Evolutionary conservation across 2,797 vertebrate genomes (phyloP).

Genomic region (Chlorospingus semifuscus): DNA sequence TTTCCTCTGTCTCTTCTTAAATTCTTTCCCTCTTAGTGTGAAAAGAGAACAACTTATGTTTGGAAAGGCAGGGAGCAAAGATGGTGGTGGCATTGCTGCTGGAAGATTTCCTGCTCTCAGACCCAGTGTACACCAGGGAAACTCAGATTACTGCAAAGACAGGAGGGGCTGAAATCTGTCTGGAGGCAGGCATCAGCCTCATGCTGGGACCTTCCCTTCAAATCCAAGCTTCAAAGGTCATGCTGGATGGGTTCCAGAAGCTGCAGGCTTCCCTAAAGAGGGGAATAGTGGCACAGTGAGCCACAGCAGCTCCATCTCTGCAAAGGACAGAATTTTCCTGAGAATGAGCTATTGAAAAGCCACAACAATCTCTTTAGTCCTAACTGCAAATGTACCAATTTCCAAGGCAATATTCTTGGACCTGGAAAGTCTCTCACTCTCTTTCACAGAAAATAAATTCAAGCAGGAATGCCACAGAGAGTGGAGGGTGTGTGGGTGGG

Average conservation of each 20-base stretch:
- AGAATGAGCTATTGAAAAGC: neutral
- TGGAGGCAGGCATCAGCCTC: neutral
- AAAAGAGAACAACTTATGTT: neutral
- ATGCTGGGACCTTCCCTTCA: neutral
- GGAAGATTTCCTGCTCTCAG: neutral
- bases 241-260: neutral
- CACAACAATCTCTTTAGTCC: conserved; percentile 24
- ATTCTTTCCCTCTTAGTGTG: neutral
- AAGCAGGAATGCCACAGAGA: neutral
- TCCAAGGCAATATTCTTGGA: conserved; percentile 30
- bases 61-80: neutral
- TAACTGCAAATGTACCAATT: conserved; percentile 38
- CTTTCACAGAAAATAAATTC: conserved; percentile 26
- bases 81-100: neutral
- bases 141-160: neutral
- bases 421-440: neutral
- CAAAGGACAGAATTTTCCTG: neutral
- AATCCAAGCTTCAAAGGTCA: neutral
- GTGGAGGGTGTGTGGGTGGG: too few relatives aligned
- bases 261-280: neutral
- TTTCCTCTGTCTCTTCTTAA: neutral
- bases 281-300: neutral
- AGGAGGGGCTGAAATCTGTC: neutral
- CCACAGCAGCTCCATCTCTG: neutral
- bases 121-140: neutral